Evolutionary conservation across 2,113 vertebrate species (phyloP).

Genomic region (Rhabdornis inornatus): DNA sequence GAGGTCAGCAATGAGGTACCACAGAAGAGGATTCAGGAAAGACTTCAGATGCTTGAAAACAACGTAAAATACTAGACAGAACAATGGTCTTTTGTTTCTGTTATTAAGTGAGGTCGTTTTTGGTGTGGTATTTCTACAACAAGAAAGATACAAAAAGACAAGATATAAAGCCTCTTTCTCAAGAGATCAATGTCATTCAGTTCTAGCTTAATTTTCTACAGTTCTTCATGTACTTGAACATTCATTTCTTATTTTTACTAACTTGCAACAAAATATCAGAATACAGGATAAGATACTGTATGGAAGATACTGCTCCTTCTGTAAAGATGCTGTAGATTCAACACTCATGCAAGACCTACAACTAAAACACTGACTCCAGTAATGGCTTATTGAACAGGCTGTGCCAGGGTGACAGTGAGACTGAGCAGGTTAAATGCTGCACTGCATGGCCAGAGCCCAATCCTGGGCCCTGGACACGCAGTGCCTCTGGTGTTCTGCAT

Average conservation of each 20-base stretch:
- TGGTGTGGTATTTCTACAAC: background rate
- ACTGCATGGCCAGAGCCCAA: accelerated
- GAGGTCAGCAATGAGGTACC: background rate
- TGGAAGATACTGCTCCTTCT: background rate
- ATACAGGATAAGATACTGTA: background rate
- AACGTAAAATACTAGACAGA: background rate
- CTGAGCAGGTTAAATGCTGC: background rate
- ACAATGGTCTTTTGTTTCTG: background rate
- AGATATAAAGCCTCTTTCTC: background rate
- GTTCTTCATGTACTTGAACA: background rate
- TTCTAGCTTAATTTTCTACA: background rate
- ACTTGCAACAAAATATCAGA: background rate
- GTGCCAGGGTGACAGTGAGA: background rate
- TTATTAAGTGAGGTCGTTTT: background rate
- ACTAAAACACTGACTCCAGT: background rate
- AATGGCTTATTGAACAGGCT: background rate
- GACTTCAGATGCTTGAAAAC: background rate
- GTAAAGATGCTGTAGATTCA: background rate
- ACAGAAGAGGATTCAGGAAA: background rate
- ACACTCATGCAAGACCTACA: background rate
- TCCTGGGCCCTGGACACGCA: no score
- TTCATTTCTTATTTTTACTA: background rate
- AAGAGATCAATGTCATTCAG: background rate
- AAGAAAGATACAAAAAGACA: background rate
- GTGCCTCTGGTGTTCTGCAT: background rate